Evolutionary conservation across 2,113 vertebrate species (phyloP).

Genomic region (Poeciliopsis retropinna): DNA sequence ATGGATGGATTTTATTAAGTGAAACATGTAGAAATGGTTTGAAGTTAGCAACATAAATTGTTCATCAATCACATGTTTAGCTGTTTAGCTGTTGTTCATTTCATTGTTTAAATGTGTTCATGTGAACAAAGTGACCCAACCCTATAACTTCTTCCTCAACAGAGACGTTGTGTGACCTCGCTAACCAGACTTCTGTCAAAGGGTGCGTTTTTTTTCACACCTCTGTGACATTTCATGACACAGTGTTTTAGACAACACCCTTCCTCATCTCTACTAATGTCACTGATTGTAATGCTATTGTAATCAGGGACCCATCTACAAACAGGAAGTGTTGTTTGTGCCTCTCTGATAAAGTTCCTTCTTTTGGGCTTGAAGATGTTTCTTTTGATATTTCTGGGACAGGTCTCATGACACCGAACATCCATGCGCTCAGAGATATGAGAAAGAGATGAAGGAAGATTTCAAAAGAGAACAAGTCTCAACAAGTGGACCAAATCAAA

Average conservation of each 20-base stretch:
- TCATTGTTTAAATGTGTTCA: too few relatives aligned
- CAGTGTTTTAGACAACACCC: constrained; percentile 6
- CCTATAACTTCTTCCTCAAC: constrained; percentile 15
- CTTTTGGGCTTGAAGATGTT: not conserved
- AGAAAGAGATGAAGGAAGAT: constrained; percentile 46
- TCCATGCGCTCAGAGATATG: constrained; percentile 36
- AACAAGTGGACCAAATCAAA: constrained; percentile 23
- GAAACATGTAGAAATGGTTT: not conserved
- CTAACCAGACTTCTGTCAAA: not conserved
- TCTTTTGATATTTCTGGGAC: constrained; percentile 40
- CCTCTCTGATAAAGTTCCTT: not conserved
- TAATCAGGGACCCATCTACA: constrained; percentile 22
- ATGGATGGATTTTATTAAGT: not conserved
- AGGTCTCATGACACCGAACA: not conserved
- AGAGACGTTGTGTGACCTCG: constrained; percentile 63
- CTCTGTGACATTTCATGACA: not conserved
- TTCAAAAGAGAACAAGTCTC: constrained; percentile 41
- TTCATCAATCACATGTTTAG: not conserved
- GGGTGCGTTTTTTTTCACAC: constrained; percentile 57
- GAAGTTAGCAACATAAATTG: not conserved
- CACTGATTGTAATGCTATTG: not conserved
- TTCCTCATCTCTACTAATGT: constrained; percentile 4
- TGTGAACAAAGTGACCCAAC: too few relatives aligned
- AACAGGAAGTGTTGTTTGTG: constrained; percentile 26
- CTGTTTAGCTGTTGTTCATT: too few relatives aligned